Evolutionary conservation across 1,140 invertebrate species (phyloP), one percentile per base, ranked within the genome.

Genomic region (Eueides isabella): DNA sequence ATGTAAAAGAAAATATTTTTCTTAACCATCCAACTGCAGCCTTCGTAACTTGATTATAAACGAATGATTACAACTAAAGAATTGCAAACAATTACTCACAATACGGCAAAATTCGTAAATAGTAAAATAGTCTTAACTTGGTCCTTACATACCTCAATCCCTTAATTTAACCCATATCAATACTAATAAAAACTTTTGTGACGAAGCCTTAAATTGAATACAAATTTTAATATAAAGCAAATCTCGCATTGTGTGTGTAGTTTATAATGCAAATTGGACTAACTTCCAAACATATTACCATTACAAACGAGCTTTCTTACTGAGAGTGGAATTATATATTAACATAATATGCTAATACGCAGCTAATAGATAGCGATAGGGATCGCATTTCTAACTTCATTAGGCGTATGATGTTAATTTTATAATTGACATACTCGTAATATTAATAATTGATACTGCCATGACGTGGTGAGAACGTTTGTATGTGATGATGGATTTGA

Each of bases 331-430:
- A 74, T 77, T 79, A 48, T 48, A 33, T 77, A 82, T 84, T 85
- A 81, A 81, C 81, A 86, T 88, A 88, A 88, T 85, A 75, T 79
- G 82, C 75, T 77, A 82, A 83, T 86, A 74, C 82, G 78, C 80
- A 65, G 61, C 75, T 81, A 85, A 85, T 85, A 82, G 75, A 79
- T 77, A 79, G 72, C 74, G 76, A 80, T 84, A 79, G 71, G 64
- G 14, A 38, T 66, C 33, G 64, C 26, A 66, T 66, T 66, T n/a
- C 65, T 44, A 67, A 41, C 38, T 67, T 67, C 65, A 67, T 67
- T 67, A 67, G 41, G 30, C 14, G 11, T 67, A 16, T 44, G 65
- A 67, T 41, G 35, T 67, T 67, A 26, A 67, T 44, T 4, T 30
- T 28, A 35, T 67, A 67, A 67, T 67, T 67, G 33, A 11, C n/a